phyloP scores from a whole-genome alignment of 30 jellyfish, hydroid and myxozoan species.

The Haliclystus octoradiatus region DNA sequence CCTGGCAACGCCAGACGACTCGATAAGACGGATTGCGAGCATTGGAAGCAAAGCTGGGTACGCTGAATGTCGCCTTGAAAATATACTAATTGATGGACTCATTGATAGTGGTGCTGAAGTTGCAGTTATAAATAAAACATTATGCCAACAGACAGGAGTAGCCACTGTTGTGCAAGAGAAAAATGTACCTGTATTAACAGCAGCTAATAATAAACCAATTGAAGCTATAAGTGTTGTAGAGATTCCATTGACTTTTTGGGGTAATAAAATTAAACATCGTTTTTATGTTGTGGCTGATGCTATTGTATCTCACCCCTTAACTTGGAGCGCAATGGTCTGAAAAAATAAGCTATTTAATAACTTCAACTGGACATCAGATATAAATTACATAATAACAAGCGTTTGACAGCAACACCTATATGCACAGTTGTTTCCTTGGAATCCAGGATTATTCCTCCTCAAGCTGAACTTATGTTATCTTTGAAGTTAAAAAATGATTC shows the following conservation, averaged over 20 bases:
- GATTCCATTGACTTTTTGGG: background rate
- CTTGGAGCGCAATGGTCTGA: too few relatives aligned
- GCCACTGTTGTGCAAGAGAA: background rate
- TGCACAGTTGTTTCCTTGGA: too few relatives aligned
- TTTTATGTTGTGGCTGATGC: constrained; percentile 1
- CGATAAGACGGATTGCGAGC: background rate
- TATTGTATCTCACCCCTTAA: background rate
- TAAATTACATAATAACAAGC: too few relatives aligned
- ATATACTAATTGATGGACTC: background rate
- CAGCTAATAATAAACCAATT: background rate
- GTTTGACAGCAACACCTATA: too few relatives aligned
- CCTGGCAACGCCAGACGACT: background rate
- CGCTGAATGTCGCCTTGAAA: background rate
- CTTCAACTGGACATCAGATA: too few relatives aligned
- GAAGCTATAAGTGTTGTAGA: background rate
- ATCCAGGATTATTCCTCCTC: too few relatives aligned
- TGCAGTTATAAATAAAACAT: background rate
- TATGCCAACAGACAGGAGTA: background rate
- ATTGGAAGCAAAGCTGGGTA: background rate
- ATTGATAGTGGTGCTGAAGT: background rate
- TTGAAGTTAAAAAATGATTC: too few relatives aligned
- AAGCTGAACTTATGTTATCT: too few relatives aligned
- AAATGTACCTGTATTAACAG: background rate
- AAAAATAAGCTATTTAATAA: too few relatives aligned
- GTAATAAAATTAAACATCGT: background rate